phyloP scores from a whole-genome alignment of 2,113 vertebrate genomes.

The Forbesichthys agassizii region DNA sequence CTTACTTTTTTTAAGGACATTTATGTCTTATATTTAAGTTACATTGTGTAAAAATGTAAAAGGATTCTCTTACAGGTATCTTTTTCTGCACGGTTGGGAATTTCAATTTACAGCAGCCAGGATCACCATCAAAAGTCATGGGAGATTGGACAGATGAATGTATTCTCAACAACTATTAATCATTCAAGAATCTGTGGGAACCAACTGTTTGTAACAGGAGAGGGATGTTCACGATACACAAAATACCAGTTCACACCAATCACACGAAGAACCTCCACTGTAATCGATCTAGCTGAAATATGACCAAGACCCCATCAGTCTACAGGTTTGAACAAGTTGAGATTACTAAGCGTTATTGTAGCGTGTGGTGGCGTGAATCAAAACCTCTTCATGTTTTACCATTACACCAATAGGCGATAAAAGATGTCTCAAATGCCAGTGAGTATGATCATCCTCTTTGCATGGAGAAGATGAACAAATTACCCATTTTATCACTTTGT shows the following conservation, averaged over 20 bases:
- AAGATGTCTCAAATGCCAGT: constrained; percentile 10
- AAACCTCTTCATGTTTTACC: constrained; percentile 42
- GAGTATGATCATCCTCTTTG: constrained; percentile 26
- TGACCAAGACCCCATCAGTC: constrained; percentile 31
- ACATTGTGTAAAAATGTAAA: neutral
- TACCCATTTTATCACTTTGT: constrained; percentile 56
- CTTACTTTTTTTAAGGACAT: too few relatives aligned
- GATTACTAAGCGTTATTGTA: constrained; percentile 3
- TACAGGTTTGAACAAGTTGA: constrained; percentile 56
- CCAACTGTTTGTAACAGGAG: constrained; percentile 60
- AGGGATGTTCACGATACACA: constrained; percentile 36
- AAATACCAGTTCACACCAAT: constrained; percentile 36
- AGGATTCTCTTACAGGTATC: constrained; percentile 7
- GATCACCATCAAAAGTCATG: constrained; percentile 57
- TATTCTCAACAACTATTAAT: constrained; percentile 30
- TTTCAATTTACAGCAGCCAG: neutral
- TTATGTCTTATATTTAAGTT: too few relatives aligned
- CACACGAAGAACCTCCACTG: constrained; percentile 42
- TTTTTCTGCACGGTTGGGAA: neutral
- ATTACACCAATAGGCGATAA: constrained; percentile 30
- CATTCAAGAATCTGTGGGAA: constrained; percentile 54
- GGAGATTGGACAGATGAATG: constrained; percentile 67
- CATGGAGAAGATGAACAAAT: constrained; percentile 37
- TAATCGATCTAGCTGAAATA: constrained; percentile 32
- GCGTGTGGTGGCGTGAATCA: constrained; percentile 23